Evolutionary conservation across 2,888 invertebrate species (phyloP), one percentile per base, ranked within the genome.

Genomic region (Diadegma fenestrale): DNA sequence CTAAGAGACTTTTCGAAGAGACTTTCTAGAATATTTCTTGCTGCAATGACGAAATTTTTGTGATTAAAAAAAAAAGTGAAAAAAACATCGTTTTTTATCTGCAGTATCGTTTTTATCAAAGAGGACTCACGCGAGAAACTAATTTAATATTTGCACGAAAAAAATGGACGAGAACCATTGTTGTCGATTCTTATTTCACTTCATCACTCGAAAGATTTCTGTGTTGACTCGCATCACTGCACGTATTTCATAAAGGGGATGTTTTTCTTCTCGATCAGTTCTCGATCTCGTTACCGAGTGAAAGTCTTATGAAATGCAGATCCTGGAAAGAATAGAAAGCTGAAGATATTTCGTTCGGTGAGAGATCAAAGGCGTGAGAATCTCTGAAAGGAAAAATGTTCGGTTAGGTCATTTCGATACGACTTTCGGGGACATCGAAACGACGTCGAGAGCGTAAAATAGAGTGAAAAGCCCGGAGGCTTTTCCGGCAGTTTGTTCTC

Each of bases 381-480:
- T 48, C 30, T 30, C 43, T 33, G 1, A 37, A 26, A 51, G 33
- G 33, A 22, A 48, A 80, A 41, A 30, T 6, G 43, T 58, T 64
- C 43, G 64, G 41, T 45, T n/a, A 41, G 43, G 41, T 33, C 71
- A 19, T 72, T 80, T 84, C 68, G 43, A 66, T 45, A 14, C 43
- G 41, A 33, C 72, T 54, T 80, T 54, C 43, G 58, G 45, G 43
- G 64, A 71, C 37, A 37, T 64, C 45, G 79, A 72, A 30, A 41
- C 63, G 58, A 77, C 80, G 54, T 33, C n/a, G 17, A 6, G 26
- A 12, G 72, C 37, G n/a, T 45, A n/a, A 54, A n/a, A 19, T 17
- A 7, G 37, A n/a, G 66, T 6, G 45, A 48, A 68, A 77, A 41
- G 63, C 72, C 64, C 72, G 33, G 48, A 45, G 45, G 61, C 14